A percentile compares a stretch with the other conserved stretches of the same genome.
Conservation (phyloP, 2,888 invertebrate genomes). For the Linnaemya vulpina region DNA sequence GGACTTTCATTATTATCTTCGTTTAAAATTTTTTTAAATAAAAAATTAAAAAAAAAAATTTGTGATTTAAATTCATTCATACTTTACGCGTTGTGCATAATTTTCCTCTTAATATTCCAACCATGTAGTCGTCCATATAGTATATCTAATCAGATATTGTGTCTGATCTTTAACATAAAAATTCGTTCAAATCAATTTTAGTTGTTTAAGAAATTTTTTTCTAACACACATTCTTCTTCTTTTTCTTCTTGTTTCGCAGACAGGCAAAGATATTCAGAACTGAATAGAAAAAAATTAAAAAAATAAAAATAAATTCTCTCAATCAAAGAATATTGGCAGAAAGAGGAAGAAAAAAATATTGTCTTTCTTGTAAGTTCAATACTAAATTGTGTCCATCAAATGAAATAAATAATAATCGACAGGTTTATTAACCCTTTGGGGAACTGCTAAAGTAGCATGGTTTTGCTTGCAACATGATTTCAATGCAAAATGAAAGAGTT, state of each 20-base stretch:
- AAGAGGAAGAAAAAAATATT: slow-evolving; percentile 31
- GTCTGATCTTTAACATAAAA: slow-evolving; percentile 68
- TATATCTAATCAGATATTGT: slow-evolving; percentile 69
- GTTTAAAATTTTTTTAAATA: slow-evolving; percentile 1
- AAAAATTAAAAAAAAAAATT: slow-evolving; percentile 1
- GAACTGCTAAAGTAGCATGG: neutral
- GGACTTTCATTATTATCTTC: slow-evolving; percentile 46
- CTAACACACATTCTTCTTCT: slow-evolving; percentile 45
- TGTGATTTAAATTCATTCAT: slow-evolving; percentile 60
- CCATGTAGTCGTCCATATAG: too few relatives aligned
- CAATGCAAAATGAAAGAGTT: neutral
- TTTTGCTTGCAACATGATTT: too few relatives aligned
- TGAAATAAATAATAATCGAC: slow-evolving; percentile 52
- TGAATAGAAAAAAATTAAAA: neutral
- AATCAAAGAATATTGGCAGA: slow-evolving; percentile 57
- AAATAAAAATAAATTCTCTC: slow-evolving; percentile 44
- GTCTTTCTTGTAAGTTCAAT: slow-evolving; percentile 56
- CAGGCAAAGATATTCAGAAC: too few relatives aligned
- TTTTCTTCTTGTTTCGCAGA: too few relatives aligned
- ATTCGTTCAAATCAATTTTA: slow-evolving; percentile 72
- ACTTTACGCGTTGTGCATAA: slow-evolving; percentile 30
- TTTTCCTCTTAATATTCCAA: slow-evolving; percentile 19
- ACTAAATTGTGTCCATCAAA: slow-evolving; percentile 56
- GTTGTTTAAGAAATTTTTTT: slow-evolving; percentile 61
- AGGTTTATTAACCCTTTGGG: slow-evolving; percentile 51